Evolutionary conservation across 2,113 vertebrate genomes (phyloP), one percentile per base, ranked within the genome.

Genomic region (Oncorhynchus keta): DNA sequence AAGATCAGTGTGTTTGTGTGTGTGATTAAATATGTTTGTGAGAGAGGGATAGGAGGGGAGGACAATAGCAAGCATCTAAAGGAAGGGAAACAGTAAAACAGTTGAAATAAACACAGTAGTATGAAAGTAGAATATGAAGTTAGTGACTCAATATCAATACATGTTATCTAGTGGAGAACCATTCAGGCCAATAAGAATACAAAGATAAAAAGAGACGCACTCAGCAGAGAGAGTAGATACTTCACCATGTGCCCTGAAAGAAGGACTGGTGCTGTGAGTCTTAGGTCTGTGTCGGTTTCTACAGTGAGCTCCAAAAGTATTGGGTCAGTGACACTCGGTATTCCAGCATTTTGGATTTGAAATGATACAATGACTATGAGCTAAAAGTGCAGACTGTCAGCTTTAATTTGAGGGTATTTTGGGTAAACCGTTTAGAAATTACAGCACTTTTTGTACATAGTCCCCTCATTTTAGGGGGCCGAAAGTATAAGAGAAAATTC

Each of bases 171-270:
- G 20, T 20, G 18, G 55, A 57, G 16, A 57, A 57, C 20, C 55
- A 5, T 6, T 57, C 55, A 16, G 55, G 18, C 18, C 16, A 16
- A 20, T 57, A 20, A 57, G 16, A 57, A 45, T 57, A 5, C 4
- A 7, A 3, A 57, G 55, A 57, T 5, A 20, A 20, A 57, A 16
- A 57, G 55, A 16, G 55, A 20, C 0, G 14, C 65, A 32, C 26
- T 14, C 65, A 13, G 28, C 14, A 11, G 13, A 28, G 28, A 26
- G 13, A 5, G 65, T 67, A 9, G n/a, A 32, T 2, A 67, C 1
- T 67, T 26, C 28, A 16, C 14, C 65, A 28, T 3, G 28, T 80
- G 78, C 74, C 76, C 78, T 72, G 74, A 67, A 76, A 70, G 51
- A 72, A 80, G 71, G 11, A 32, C 13, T 5, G 11, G 48, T 35